Percentiles rank a stretch among this genome's conserved stretches.
phyloP scores from a whole-genome alignment of 92 coral and sea anemone species.

The Chrysogorgia sp. region DNA sequence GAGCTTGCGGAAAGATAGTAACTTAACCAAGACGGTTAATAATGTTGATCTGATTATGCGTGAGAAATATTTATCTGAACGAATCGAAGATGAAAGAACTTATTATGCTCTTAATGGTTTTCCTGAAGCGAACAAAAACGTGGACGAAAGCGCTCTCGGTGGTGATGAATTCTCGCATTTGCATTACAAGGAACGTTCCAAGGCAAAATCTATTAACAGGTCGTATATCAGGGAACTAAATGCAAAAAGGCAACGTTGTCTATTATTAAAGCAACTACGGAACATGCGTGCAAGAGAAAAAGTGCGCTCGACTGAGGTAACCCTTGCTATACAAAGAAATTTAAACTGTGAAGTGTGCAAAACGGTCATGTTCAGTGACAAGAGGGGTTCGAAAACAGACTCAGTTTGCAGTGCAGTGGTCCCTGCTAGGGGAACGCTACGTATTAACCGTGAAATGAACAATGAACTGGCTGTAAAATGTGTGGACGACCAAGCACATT shows the following conservation, averaged over 20 bases:
- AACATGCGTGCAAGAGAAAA: not conserved
- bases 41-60: too few relatives aligned
- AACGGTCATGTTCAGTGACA: not conserved
- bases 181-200: not conserved
- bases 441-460: not conserved
- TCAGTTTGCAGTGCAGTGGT: not conserved
- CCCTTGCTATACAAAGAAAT: not conserved
- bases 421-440: not conserved
- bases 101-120: too few relatives aligned
- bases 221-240: not conserved
- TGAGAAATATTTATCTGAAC: too few relatives aligned
- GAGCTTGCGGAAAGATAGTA: too few relatives aligned
- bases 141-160: not conserved
- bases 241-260: not conserved
- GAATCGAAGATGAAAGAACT: too few relatives aligned
- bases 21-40: too few relatives aligned
- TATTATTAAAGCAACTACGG: not conserved
- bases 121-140: not conserved
- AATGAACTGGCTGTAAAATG: not conserved
- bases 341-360: not conserved
- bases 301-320: not conserved
- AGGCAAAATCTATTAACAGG: not conserved
- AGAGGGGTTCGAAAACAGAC: not conserved
- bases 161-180: too few relatives aligned
- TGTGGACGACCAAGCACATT: not conserved